Evolutionary conservation across 2,888 invertebrate species (phyloP).

Genomic region (Sialis lutaria): DNA sequence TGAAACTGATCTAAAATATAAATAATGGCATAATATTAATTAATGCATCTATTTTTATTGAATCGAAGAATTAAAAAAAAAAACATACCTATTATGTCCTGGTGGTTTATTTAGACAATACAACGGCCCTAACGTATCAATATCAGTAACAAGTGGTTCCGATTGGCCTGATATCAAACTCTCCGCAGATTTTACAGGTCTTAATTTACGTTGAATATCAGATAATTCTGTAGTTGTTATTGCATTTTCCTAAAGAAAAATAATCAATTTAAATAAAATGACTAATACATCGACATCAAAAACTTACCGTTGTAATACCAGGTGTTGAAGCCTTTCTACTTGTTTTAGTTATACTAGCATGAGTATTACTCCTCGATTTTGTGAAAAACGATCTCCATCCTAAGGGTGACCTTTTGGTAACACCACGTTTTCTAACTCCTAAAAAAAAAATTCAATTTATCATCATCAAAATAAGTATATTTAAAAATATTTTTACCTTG

Average conservation of each 20-base stretch:
- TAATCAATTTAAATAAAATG: not conserved
- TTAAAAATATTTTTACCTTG: constrained; percentile 12
- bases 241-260: constrained; percentile 21
- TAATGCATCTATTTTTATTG: constrained; percentile 2
- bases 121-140: constrained; percentile 26
- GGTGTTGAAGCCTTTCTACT: constrained; percentile 32
- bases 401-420: constrained; percentile 47
- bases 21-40: not conserved
- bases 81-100: constrained; percentile 30
- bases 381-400: constrained; percentile 69
- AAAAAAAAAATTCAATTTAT: constrained; percentile 6
- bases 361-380: constrained; percentile 28
- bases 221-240: constrained; percentile 24
- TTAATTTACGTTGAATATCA: constrained; percentile 29
- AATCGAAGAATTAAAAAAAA: not conserved
- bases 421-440: constrained; percentile 37
- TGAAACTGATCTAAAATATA: constrained; percentile 49
- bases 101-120: constrained; percentile 25
- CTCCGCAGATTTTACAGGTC: constrained; percentile 55
- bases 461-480: constrained; percentile 4
- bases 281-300: constrained; percentile 11
- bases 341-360: constrained; percentile 22
- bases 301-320: constrained; percentile 20
- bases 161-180: constrained; percentile 34
- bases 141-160: constrained; percentile 20